Evolutionary conservation across 2,797 vertebrate genomes (phyloP).

Genomic region (Sternarchorhynchus goeldii): DNA sequence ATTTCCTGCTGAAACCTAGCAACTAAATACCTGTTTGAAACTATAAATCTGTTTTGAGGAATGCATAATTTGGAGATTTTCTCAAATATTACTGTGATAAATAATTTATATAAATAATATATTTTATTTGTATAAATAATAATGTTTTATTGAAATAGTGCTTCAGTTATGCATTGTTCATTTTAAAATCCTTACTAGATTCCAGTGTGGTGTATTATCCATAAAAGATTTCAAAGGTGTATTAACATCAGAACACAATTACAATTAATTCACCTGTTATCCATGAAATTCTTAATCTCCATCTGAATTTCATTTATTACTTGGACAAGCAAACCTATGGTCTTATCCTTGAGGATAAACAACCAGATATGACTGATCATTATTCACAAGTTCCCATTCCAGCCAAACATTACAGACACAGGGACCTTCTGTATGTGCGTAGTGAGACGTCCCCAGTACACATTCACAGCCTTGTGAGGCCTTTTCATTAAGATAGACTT

Average conservation of each 20-base stretch:
- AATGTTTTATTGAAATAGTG: no score
- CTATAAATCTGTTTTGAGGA: no score
- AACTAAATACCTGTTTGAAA: no score
- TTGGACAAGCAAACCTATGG: conserved; percentile 33
- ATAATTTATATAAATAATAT: no score
- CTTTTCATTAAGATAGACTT: conserved; percentile 51
- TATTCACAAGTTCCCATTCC: conserved; percentile 35
- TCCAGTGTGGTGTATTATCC: no score
- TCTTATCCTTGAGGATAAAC: conserved; percentile 47
- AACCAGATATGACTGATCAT: conserved; percentile 38
- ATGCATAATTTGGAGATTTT: no score
- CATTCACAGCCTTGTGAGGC: conserved; percentile 61
- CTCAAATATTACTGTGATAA: no score
- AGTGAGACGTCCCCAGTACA: conserved; percentile 45
- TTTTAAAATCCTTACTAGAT: no score
- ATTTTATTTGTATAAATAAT: no score
- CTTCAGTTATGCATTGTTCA: no score
- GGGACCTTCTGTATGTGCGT: conserved; percentile 41
- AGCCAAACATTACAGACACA: conserved; percentile 46
- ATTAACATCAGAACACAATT: conserved; percentile 14
- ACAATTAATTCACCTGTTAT: conserved; percentile 12
- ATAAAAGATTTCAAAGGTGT: not conserved
- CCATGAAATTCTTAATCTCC: conserved; percentile 3
- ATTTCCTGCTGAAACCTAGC: no score
- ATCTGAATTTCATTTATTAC: conserved; percentile 29